Conservation (phyloP, 1,140 invertebrate genomes). For the Aphis craccivora region DNA sequence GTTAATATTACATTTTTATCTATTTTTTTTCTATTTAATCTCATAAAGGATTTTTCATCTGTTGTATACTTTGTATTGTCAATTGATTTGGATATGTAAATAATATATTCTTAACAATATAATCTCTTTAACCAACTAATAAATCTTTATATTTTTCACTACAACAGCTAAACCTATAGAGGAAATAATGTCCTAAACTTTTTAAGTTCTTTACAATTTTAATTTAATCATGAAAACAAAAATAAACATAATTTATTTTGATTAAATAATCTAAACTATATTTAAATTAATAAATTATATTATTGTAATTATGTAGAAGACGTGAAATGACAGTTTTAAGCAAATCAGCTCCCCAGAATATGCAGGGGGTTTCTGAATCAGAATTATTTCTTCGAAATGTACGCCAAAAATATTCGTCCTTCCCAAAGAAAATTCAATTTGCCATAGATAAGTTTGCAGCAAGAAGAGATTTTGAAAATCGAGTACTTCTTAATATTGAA, state of each 20-base stretch:
- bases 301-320: neutral
- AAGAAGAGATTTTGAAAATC: constrained; percentile 29
- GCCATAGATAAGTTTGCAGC: constrained; percentile 36
- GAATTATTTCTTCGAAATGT: constrained; percentile 32
- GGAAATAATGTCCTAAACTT: neutral
- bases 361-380: neutral
- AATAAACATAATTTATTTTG: neutral
- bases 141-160: neutral
- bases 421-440: constrained; percentile 3
- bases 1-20: neutral
- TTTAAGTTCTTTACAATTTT: neutral
- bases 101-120: neutral
- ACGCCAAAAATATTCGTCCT: neutral
- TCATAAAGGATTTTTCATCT: neutral
- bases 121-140: neutral
- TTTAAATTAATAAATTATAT: neutral
- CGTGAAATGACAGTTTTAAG: neutral
- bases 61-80: neutral
- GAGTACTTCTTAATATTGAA: neutral
- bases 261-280: neutral
- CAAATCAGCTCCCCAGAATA: neutral
- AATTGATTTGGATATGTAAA: neutral
- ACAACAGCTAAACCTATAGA: neutral
- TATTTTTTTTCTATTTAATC: neutral
- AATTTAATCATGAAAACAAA: neutral